Evolutionary conservation across 2,888 invertebrate species (phyloP), one percentile per base, ranked within the genome.

Genomic region (Adela reaumurella): DNA sequence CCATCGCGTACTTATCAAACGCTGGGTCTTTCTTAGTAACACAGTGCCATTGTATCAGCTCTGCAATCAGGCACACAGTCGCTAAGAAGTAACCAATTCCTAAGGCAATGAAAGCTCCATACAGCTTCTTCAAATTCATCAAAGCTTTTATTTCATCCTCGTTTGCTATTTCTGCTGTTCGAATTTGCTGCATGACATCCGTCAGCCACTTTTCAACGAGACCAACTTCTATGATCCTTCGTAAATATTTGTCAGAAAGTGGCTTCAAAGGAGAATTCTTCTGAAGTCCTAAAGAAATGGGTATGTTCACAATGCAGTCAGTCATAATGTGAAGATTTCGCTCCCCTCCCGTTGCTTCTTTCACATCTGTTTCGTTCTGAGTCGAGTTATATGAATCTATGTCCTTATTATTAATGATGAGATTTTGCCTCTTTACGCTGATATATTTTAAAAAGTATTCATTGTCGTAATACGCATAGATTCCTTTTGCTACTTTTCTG

Each of bases 401-500:
- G 4, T 53, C 50, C 46, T 46, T 45, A 3, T 53, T 53, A 46
- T 62, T 56, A 51, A 63, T 61, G 20, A 62, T 57, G 4, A 57
- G 52, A 42, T 65, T 64, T 57, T 83, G 83, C 43, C 83, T 69
- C 53, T 80, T 81, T 1, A 86, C 84, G 29, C 85, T 81, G 1
- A 87, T 71, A 56, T 87, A 82, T 53, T 85, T 84, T 3, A 93
- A 67, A 56, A 84, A 88, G 59, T 88, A 84, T 10, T 82, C 74
- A 61, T 90, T 93, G 58, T 92, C 92, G 55, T 90, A 94, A 57
- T 91, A 90, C 0, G 91, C 90, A 56, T 88, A 88, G 8, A 81
- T 69, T 2, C 92, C 92, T 55, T 81, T 77, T 0, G 86, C 83
- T 5, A 93, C 87, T 58, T 77, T 78, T 46, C 83, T 79, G 0